Base-by-base conservation (phyloP, 2,888 invertebrate genomes). In the Tenthredo amoena region DNA sequence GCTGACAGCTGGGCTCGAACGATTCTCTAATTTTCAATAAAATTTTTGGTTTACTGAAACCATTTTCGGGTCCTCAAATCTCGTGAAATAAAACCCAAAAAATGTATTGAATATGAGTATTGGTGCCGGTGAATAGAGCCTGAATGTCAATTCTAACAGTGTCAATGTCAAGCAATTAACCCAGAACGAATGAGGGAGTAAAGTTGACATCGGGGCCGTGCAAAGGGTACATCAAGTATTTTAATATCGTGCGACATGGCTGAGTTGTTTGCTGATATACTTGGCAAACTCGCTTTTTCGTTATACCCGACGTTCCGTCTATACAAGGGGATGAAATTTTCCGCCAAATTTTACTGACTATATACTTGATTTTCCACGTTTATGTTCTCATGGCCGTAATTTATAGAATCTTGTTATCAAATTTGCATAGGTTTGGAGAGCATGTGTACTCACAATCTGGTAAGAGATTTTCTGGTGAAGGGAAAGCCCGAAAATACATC, bases 121-220 rank as follows among this genome's bases (percentile, higher is more conserved):
- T 18, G 10, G 18, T 31, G 77, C 34, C 26, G 31, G 5, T 18
- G 34, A 26, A 77, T 55, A 31, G n/a, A 31, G 50, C 40, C 37
- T 81, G 62, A 81, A 81, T 81, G 62, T 81, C 81, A 62, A 43
- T 62, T 62, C 37, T 21, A 81, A 81, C 81, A 50, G 81, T 81
- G 81, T 81, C 81, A 81, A 62, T 81, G 81, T 81, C 81, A 81
- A 58, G n/a, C 40, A 18, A 81, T 81, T 81, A 62, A 21, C 81
- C 62, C 81, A 62, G 62, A 62, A 58, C 62, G 40, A 81, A 18
- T 37, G 81, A 62, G 81, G 81, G 81, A 81, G 58, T 10, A 40
- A 26, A 58, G 34, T 40, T 81, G 37, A 81, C 21, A 37, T n/a
- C 62, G 40, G 62, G 62, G 62, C 79, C 58, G 26, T n/a, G 58